phyloP scores from a whole-genome alignment of 2,113 vertebrate genomes.

The Sula dactylatra region DNA sequence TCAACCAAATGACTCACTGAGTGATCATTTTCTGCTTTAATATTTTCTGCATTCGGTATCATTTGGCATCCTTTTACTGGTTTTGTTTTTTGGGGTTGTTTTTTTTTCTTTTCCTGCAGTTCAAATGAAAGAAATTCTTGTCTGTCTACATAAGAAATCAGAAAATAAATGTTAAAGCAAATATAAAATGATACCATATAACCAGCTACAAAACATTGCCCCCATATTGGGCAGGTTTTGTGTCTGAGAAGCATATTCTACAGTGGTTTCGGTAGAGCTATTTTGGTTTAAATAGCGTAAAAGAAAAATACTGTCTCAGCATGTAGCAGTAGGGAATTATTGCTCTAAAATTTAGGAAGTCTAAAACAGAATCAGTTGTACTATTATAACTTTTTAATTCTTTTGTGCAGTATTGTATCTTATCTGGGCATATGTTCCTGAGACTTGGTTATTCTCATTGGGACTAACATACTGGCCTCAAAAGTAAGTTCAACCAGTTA shows the following conservation, averaged over 20 bases:
- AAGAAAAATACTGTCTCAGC: not conserved
- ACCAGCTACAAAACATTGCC: not conserved
- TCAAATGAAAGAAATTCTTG: not conserved
- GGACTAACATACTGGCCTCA: conserved; percentile 97
- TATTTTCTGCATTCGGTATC: not conserved
- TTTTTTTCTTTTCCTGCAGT: not conserved
- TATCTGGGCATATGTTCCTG: conserved; percentile 92
- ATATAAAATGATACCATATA: fast-evolving
- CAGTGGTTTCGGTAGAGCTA: not conserved
- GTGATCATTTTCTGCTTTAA: not conserved
- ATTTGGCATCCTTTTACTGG: not conserved
- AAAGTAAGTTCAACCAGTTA: conserved; percentile 82
- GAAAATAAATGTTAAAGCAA: not conserved
- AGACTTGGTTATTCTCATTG: conserved; percentile 88
- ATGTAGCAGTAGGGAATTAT: not conserved
- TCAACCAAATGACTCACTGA: fast-evolving
- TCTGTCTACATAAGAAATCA: not conserved
- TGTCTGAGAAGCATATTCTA: not conserved
- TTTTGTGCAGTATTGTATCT: conserved; percentile 83
- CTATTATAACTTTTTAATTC: not conserved
- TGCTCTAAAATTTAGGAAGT: not conserved
- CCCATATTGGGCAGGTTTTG: not conserved
- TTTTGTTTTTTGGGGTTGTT: no score
- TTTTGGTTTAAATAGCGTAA: not conserved
- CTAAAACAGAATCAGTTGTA: not conserved